These are phyloP conservation scores for Calosoma granatense DNA, from an alignment of 1,140 invertebrate genomes.

Conservation along the genomic window DNA sequence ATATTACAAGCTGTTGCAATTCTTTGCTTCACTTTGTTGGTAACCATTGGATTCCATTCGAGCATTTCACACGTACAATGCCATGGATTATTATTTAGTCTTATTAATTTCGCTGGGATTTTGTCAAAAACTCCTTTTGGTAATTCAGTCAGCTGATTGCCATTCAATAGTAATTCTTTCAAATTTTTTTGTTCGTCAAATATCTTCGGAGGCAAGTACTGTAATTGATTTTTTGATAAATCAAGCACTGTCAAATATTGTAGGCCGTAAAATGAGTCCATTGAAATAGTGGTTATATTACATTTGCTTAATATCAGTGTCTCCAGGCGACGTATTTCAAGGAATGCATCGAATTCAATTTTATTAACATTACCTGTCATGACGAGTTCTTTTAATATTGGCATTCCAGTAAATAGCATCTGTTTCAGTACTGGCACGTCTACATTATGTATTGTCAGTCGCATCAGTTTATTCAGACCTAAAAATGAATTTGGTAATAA, in stretches of 20 bases:
- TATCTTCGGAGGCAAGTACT: constrained; percentile 45
- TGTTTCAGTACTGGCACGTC: constrained; percentile 44
- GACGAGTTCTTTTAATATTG: constrained; percentile 39
- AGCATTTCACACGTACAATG: constrained; percentile 55
- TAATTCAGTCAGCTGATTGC: constrained; percentile 47
- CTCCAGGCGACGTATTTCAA: constrained; percentile 45
- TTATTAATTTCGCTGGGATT: constrained; percentile 41
- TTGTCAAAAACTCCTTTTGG: constrained; percentile 45
- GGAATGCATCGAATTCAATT: constrained; percentile 58
- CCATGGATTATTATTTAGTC: constrained; percentile 57
- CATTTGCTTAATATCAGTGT: constrained; percentile 50
- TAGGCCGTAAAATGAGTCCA: constrained; percentile 57
- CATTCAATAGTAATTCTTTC: constrained; percentile 47
- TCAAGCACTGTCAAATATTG: constrained; percentile 47
- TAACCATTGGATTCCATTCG: constrained; percentile 46
- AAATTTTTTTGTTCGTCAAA: constrained; percentile 50
- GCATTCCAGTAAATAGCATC: constrained; percentile 49
- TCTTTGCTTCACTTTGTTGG: constrained; percentile 39
- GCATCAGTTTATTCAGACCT: constrained; percentile 43
- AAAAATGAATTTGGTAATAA: constrained; percentile 50
- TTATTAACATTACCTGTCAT: constrained; percentile 44
- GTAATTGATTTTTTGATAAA: constrained; percentile 50
- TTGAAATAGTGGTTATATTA: constrained; percentile 48
- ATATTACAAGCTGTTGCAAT: constrained; percentile 32
- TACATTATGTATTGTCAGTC: constrained; percentile 45